phyloP scores from a whole-genome alignment of 2,113 vertebrate genomes.

The Scomber scombrus region DNA sequence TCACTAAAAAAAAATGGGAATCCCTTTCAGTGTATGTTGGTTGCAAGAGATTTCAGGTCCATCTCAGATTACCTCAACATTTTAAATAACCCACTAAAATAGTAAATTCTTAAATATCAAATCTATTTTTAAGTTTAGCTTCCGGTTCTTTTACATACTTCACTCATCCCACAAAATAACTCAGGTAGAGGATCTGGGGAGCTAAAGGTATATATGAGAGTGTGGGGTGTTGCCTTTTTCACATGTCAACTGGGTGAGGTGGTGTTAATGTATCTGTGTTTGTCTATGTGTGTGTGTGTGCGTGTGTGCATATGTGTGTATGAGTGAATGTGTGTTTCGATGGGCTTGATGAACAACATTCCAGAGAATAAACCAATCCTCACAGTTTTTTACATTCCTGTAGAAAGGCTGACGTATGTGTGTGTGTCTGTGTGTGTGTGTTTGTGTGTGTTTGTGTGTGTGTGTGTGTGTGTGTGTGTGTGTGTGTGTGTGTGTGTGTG shows the following conservation, averaged over 20 bases:
- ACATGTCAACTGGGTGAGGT: constrained; percentile 48
- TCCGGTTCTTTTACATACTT: neutral
- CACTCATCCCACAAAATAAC: neutral
- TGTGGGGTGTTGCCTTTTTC: constrained; percentile 35
- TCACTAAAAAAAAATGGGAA: too few relatives aligned
- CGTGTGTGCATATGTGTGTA: constrained; percentile 10
- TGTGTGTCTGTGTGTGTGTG: constrained; percentile 14
- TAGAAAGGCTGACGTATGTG: constrained; percentile 12
- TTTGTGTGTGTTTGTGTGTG: neutral
- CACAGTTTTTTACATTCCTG: constrained; percentile 28
- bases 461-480: neutral
- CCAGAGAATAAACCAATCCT: constrained; percentile 53
- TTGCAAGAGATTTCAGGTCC: neutral
- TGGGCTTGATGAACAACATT: constrained; percentile 77
- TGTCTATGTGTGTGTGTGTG: constrained; percentile 10
- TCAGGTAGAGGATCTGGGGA: neutral
- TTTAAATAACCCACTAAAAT: neutral
- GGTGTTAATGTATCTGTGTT: neutral
- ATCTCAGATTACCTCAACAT: neutral
- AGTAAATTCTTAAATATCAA: neutral
- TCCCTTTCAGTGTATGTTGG: neutral
- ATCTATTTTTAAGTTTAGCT: too few relatives aligned
- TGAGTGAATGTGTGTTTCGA: constrained; percentile 57
- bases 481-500: constrained; percentile 19
- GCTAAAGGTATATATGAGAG: constrained; percentile 14